Conservation (phyloP, 2,113 vertebrate species). For the Tenrec ecaudatus region DNA sequence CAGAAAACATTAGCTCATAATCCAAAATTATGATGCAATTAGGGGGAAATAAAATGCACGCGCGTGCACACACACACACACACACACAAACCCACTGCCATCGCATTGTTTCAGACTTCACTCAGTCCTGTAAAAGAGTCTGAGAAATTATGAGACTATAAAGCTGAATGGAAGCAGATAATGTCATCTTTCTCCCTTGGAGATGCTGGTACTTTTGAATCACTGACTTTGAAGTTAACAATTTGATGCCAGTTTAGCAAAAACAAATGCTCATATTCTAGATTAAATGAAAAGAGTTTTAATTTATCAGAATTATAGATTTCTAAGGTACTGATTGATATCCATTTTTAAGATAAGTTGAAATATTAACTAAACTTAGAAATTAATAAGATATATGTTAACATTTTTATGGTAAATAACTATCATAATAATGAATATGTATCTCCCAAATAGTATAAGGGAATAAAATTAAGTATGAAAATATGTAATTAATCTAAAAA, state of each 20-base stretch:
- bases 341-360: neutral
- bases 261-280: neutral
- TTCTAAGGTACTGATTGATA: neutral
- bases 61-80: too few relatives aligned
- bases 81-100: too few relatives aligned
- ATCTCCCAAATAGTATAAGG: neutral
- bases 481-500: neutral
- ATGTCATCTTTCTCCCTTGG: too few relatives aligned
- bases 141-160: too few relatives aligned
- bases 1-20: neutral
- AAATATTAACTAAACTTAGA: neutral
- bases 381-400: neutral
- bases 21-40: neutral
- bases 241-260: neutral
- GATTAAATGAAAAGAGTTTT: neutral
- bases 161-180: too few relatives aligned
- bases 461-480: neutral
- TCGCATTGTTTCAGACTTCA: too few relatives aligned
- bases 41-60: neutral
- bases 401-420: neutral
- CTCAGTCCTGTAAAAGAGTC: too few relatives aligned
- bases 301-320: neutral
- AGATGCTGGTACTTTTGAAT: too few relatives aligned
- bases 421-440: neutral
- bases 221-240: neutral